Conservation (phyloP, 2,113 vertebrate genomes). For the Cynocephalus volans region DNA sequence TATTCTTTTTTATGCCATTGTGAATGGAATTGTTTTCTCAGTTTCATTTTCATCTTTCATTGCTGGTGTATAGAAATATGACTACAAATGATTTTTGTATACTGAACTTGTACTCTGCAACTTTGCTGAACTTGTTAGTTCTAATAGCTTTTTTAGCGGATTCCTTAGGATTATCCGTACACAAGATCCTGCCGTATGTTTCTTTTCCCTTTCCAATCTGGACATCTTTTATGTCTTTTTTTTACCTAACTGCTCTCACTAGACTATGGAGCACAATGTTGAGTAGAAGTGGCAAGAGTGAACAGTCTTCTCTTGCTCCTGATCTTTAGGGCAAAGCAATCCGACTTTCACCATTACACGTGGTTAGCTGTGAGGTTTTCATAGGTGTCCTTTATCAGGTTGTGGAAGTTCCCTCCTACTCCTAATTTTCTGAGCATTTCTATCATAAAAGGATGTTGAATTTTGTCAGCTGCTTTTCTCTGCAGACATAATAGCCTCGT, state of each 20-base stretch:
- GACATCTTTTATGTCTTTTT: not conserved
- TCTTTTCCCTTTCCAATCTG: not conserved
- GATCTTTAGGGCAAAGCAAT: not conserved
- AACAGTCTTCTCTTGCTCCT: not conserved
- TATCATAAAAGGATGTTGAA: not conserved
- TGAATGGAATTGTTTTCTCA: not conserved
- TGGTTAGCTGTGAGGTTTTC: not conserved
- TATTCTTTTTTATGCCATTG: not conserved
- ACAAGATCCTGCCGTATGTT: not conserved
- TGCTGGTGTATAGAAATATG: not conserved
- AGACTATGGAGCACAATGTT: not conserved
- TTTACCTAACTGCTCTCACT: not conserved
- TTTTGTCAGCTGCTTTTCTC: conserved; percentile 17
- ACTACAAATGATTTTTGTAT: not conserved
- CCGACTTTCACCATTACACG: not conserved
- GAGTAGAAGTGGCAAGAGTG: not conserved
- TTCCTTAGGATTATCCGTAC: conserved; percentile 11
- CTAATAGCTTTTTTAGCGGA: not conserved
- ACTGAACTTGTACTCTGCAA: not conserved
- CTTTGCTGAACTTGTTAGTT: not conserved
- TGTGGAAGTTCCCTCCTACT: not conserved
- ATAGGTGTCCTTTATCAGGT: not conserved
- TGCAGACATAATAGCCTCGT: not conserved
- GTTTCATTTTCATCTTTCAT: conserved; percentile 28
- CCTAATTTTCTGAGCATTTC: not conserved